Base-by-base conservation (phyloP, 2,797 vertebrate genomes). In the Poeciliopsis infans region DNA sequence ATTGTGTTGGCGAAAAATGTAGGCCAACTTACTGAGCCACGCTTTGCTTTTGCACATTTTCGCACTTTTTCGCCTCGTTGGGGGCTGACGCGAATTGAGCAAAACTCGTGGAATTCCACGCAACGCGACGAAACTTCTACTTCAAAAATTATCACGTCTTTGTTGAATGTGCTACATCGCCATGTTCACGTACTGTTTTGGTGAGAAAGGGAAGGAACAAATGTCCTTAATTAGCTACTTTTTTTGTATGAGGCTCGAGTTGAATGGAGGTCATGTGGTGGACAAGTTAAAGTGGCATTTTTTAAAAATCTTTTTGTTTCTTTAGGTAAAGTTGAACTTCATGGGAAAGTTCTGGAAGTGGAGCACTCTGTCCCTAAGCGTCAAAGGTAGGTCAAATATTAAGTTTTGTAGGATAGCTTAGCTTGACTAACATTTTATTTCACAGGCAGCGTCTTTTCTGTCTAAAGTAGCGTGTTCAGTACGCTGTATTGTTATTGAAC, bases 331-430 rank as follows among this genome's bases (percentile, higher is more conserved):
- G 97, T 97, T 94, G 98, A 99, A 95, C 97, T 99, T 90, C 97
- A 98, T 86, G 98, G 98, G 83, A 98, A 99, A 96, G 91, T 97
- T 95, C 95, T 99, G 82, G 97, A 99, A 96, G 98, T 99, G 94
- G 98, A 99, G 85, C 96, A 98, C 90, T 99, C 98, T 28, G 98
- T 99, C 86, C 98, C 98, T 79, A 99, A 99, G 96, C 97, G 97
- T 95, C 98, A 98, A 96, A 98, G 98, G 98, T 99, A 97, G 95
- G 94, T 86, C 41, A 39, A 77, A 20, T 79, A 86, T 88, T 78
- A 79, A 31, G 33, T 79, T 61, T 57, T 79, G 72, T 85, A 39
- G 74, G 33, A 79, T 59, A 79, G 71, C 4, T 13, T 49, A 5
- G 68, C 25, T 71, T 46, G 53, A 71, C 31, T 46, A n/a, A 36